A percentile compares a stretch with the other conserved stretches of the same genome.
phyloP scores from a whole-genome alignment of 2,113 vertebrate genomes.

The Salminus brasiliensis region DNA sequence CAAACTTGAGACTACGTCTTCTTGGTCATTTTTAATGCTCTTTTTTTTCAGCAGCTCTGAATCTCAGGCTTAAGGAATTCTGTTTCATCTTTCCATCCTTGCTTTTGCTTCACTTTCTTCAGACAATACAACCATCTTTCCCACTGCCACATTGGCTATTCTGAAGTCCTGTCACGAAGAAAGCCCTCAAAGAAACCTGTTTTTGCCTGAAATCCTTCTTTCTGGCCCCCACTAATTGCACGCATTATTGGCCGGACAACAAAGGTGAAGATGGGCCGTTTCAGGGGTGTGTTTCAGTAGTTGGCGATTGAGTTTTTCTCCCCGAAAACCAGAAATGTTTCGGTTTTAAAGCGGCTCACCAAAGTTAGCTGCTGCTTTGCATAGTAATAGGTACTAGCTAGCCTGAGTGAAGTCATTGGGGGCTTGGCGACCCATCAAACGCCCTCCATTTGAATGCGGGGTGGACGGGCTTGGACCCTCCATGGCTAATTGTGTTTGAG shows the following conservation, averaged over 20 bases:
- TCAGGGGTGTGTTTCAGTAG: conserved; percentile 46
- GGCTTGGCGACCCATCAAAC: conserved; percentile 66
- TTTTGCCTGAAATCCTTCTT: conserved; percentile 62
- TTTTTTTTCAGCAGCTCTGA: neutral
- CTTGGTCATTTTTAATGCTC: conserved; percentile 22
- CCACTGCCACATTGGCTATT: conserved; percentile 54
- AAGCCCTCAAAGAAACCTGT: conserved; percentile 60
- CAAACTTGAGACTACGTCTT: neutral
- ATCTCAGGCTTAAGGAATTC: conserved; percentile 43
- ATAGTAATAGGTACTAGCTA: conserved; percentile 73
- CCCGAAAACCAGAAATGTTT: conserved; percentile 13
- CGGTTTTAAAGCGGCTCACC: conserved; percentile 54
- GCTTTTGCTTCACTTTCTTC: conserved; percentile 40
- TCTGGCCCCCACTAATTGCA: conserved; percentile 63
- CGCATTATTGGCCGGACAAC: conserved; percentile 69
- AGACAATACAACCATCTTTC: conserved; percentile 65
- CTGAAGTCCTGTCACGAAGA: conserved; percentile 61
- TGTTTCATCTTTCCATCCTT: conserved; percentile 17
- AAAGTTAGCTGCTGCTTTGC: conserved; percentile 70
- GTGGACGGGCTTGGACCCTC: conserved; percentile 62
- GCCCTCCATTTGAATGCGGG: conserved; percentile 61
- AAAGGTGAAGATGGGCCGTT: conserved; percentile 66
- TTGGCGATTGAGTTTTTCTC: neutral
- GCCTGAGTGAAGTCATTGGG: conserved; percentile 65
- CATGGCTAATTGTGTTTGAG: conserved; percentile 78